These are phyloP conservation scores for Drusus annulatus DNA, from an alignment of 1,140 invertebrate genomes.

Conservation along the genomic window DNA sequence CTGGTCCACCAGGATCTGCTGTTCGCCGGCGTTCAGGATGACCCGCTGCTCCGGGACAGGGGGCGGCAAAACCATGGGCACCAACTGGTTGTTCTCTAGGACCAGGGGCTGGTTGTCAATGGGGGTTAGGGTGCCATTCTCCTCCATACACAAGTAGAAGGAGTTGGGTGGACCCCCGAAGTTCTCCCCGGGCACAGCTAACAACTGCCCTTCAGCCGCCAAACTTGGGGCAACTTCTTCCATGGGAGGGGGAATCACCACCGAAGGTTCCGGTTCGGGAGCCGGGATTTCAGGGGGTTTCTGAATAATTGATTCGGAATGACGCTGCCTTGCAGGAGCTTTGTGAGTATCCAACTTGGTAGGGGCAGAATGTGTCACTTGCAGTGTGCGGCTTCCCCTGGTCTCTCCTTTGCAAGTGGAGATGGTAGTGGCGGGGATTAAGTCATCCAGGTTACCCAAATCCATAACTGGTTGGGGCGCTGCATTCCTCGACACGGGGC, in stretches of 20 bases:
- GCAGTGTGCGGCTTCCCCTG: not conserved
- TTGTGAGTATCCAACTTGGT: not conserved
- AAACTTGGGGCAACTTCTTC: slow-evolving; percentile 7
- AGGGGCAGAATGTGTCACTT: not conserved
- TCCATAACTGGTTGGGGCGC: slow-evolving; percentile 12
- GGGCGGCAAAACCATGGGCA: slow-evolving; percentile 66
- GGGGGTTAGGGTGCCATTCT: slow-evolving; percentile 79
- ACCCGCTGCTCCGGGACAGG: slow-evolving; percentile 45
- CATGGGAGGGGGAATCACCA: slow-evolving; percentile 53
- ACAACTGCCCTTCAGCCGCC: slow-evolving; percentile 74
- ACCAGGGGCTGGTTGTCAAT: slow-evolving; percentile 79
- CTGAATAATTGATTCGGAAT: not conserved
- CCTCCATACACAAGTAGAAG: slow-evolving; percentile 76
- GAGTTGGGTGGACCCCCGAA: slow-evolving; percentile 76
- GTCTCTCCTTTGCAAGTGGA: slow-evolving; percentile 65
- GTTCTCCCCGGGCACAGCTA: slow-evolving; percentile 78
- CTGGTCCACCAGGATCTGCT: slow-evolving; percentile 60
- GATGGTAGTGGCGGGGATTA: slow-evolving; percentile 67
- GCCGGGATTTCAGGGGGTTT: not conserved
- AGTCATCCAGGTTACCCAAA: slow-evolving; percentile 64
- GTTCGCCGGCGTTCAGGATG: slow-evolving; percentile 64
- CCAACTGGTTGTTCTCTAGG: slow-evolving; percentile 73
- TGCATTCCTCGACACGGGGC: not conserved
- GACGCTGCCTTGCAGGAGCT: not conserved
- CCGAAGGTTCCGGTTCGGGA: not conserved